A percentile compares a stretch with the other conserved stretches of the same genome.
These are phyloP conservation scores for Cepphus grylle DNA, from an alignment of 2,113 vertebrate species.

Conservation along the genomic window DNA sequence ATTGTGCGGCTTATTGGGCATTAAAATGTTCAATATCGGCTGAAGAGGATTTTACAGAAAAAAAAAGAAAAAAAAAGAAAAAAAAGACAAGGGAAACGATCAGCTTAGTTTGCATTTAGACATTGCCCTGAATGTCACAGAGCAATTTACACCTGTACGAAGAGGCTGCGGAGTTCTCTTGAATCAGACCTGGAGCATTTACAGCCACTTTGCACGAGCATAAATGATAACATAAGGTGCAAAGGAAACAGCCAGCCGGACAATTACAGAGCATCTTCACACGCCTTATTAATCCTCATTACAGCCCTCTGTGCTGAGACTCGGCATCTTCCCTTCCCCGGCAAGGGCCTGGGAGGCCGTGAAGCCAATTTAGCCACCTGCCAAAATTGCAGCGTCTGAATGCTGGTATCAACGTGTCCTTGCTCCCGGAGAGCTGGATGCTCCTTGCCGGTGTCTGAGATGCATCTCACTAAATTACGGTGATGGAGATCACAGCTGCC, in stretches of 20 bases:
- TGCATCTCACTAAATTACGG: not conserved
- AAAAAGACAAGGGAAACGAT: not conserved
- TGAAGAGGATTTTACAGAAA: not conserved
- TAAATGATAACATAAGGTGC: constrained; percentile 65
- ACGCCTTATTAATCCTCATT: constrained; percentile 68
- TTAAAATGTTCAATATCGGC: not conserved
- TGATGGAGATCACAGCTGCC: not conserved
- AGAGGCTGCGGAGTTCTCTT: not conserved
- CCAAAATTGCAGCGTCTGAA: not conserved
- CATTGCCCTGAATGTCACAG: not conserved
- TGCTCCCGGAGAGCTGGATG: not conserved
- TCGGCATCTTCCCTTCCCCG: not conserved
- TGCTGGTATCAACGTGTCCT: not conserved
- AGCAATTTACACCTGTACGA: constrained; percentile 55
- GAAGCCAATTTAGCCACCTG: constrained; percentile 30
- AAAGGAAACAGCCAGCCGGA: constrained; percentile 56
- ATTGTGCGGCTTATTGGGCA: not conserved
- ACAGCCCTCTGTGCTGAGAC: constrained; percentile 44
- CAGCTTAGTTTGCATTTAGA: constrained; percentile 2
- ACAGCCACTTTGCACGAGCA: constrained; percentile 48
- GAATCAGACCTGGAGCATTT: constrained; percentile 39
- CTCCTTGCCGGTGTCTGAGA: not conserved
- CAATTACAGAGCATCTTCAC: constrained; percentile 56
- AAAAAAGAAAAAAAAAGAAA: not conserved
- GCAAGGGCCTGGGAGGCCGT: not conserved